These are phyloP conservation scores for Synanthedon myopaeformis DNA, from an alignment of 2,888 invertebrate species.

Conservation along the genomic window DNA sequence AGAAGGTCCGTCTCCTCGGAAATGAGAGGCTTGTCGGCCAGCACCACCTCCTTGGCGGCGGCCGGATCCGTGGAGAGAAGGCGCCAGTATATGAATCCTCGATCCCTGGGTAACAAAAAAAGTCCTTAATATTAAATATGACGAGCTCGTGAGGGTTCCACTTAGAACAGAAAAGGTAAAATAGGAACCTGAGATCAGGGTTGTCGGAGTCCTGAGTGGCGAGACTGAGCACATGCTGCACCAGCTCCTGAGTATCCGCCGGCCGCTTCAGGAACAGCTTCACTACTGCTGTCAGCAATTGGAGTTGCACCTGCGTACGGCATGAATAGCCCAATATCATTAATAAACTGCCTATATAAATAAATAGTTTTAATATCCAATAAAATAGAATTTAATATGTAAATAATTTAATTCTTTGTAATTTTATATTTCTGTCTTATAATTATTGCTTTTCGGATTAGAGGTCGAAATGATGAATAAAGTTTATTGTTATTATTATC, in stretches of 20 bases:
- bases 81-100: conserved; percentile 99
- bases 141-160: no score
- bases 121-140: no score
- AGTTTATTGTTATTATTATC: no score
- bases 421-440: no score
- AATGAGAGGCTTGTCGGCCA: conserved; percentile 98
- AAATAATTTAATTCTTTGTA: no score
- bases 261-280: conserved; percentile 98
- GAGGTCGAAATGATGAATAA: no score
- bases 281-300: conserved; percentile 96
- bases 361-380: no score
- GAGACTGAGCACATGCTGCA: conserved; percentile 93
- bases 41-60: conserved; percentile 98
- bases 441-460: no score
- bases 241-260: conserved; percentile 97
- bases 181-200: conserved; percentile 81
- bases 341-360: no score
- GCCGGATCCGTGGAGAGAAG: conserved; percentile 98
- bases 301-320: conserved; percentile 82
- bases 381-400: no score
- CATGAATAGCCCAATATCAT: no score
- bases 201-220: conserved; percentile 95
- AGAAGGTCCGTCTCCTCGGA: conserved; percentile 98
- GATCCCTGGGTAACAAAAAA: conserved; percentile 73
- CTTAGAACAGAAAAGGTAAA: no score